phyloP scores from a whole-genome alignment of 2,113 vertebrate genomes.

The Oncorhynchus kisutch region DNA sequence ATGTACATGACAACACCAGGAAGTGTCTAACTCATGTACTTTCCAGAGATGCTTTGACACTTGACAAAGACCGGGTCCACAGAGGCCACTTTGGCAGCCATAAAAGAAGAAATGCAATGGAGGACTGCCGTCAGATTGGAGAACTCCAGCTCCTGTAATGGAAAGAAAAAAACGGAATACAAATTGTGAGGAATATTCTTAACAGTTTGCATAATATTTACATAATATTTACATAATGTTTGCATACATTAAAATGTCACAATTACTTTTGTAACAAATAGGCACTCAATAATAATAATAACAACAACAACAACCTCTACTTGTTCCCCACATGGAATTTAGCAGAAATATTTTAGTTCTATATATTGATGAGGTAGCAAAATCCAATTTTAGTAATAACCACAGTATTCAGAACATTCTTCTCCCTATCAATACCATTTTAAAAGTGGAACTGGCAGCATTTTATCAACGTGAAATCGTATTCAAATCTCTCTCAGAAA shows the following conservation, averaged over 20 bases:
- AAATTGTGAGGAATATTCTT: background rate
- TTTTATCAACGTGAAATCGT: too few relatives aligned
- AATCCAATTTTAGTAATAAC: too few relatives aligned
- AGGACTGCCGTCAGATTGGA: constrained; percentile 86
- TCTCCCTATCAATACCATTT: too few relatives aligned
- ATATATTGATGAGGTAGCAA: too few relatives aligned
- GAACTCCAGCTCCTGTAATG: constrained; percentile 87
- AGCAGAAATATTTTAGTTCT: too few relatives aligned
- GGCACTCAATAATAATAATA: too few relatives aligned
- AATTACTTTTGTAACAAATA: too few relatives aligned
- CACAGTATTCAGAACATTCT: too few relatives aligned
- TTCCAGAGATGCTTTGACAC: constrained; percentile 81
- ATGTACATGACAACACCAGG: constrained; percentile 26
- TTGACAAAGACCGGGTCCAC: constrained; percentile 87
- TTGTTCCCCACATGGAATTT: too few relatives aligned
- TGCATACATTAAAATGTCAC: background rate
- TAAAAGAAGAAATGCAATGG: constrained; percentile 91
- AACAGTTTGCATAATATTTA: background rate
- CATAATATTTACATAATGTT: background rate
- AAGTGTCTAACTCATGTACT: constrained; percentile 74
- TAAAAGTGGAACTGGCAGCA: too few relatives aligned
- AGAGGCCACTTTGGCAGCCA: constrained; percentile 91
- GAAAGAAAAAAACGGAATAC: constrained; percentile 14
- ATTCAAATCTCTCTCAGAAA: too few relatives aligned
- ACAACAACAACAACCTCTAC: too few relatives aligned